Conservation (phyloP, 2,797 vertebrate genomes). For the Schizopygopsis pylzovi region DNA sequence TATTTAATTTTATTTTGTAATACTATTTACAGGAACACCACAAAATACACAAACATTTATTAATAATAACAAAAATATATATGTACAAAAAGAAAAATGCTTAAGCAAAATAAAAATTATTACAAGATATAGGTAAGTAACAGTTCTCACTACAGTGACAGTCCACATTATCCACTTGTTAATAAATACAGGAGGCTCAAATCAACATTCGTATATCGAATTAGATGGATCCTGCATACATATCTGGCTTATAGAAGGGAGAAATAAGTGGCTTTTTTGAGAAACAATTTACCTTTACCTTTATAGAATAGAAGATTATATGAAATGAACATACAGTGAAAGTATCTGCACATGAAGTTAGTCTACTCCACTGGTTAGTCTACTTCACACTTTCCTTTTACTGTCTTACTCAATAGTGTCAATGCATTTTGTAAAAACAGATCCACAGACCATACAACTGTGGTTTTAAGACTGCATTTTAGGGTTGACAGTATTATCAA, state of each 20-base stretch:
- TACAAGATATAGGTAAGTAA: neutral
- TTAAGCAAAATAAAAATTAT: neutral
- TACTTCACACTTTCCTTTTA: neutral
- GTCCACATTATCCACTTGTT: neutral
- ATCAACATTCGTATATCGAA: neutral
- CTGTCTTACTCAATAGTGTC: neutral
- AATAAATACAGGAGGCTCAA: neutral
- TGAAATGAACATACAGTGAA: neutral
- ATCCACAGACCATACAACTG: neutral
- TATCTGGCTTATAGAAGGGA: neutral
- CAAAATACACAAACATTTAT: neutral
- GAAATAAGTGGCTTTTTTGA: neutral
- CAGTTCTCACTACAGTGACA: neutral
- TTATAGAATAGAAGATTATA: neutral
- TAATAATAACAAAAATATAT: neutral
- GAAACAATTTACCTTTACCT: neutral
- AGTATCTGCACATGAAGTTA: neutral
- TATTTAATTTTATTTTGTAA: neutral
- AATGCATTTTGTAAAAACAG: neutral
- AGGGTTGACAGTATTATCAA: neutral
- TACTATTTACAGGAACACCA: neutral
- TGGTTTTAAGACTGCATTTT: neutral
- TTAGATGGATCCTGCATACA: slow-evolving; percentile 31
- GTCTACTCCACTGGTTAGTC: neutral
- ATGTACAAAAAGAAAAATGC: neutral